These are phyloP conservation scores for Montipora foliosa DNA, from an alignment of 64 coral and sea anemone species.

Conservation along the genomic window DNA sequence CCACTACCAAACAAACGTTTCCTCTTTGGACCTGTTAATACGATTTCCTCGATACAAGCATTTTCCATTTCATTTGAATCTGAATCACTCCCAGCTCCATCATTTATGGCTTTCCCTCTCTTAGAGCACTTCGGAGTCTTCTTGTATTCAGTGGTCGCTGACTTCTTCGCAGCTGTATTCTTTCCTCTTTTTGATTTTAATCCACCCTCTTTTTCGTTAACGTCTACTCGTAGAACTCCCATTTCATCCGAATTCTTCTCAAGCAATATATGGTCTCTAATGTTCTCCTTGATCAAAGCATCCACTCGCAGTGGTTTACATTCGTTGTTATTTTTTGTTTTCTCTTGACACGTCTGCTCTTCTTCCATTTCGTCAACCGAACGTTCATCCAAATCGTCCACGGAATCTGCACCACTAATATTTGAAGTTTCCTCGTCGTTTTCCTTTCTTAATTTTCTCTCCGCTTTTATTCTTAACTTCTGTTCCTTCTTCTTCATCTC, in stretches of 20 bases:
- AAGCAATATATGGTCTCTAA: neutral
- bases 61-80: neutral
- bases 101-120: neutral
- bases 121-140: neutral
- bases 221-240: neutral
- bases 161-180: neutral
- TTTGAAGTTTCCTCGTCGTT: neutral
- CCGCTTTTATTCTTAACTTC: neutral
- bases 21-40: neutral
- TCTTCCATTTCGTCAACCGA: neutral
- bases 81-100: neutral
- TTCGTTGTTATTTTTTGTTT: slow-evolving; percentile 15
- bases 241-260: neutral
- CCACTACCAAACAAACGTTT: slow-evolving; percentile 2
- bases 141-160: neutral
- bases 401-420: neutral
- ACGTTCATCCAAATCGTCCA: neutral
- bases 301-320: neutral
- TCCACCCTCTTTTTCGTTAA: neutral
- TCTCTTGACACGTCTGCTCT: neutral
- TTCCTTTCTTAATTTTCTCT: slow-evolving; percentile 9
- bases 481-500: slow-evolving; percentile 27
- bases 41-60: neutral
- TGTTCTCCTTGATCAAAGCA: neutral
- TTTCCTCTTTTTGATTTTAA: neutral